Conservation (phyloP, 2,888 invertebrate genomes). For the Xiphydria camelus region DNA sequence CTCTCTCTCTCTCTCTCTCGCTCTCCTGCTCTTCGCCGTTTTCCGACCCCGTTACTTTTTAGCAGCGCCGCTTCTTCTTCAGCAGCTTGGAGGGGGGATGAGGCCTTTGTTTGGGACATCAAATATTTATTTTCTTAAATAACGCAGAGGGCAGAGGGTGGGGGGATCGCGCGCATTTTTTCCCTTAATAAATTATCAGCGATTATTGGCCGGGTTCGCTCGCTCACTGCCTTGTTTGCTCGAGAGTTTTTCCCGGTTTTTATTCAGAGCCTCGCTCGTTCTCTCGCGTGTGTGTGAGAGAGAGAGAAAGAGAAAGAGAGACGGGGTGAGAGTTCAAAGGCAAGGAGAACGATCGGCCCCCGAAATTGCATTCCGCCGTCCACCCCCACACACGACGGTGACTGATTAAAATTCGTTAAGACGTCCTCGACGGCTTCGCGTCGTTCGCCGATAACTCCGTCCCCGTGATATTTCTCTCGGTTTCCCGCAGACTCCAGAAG, state of each 20-base stretch:
- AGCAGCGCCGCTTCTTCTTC: neutral
- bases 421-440: neutral
- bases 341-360: slow-evolving; percentile 8
- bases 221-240: slow-evolving; percentile 18
- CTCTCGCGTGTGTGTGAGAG: no score
- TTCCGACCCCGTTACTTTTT: neutral
- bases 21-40: neutral
- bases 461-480: no score
- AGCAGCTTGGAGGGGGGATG: neutral
- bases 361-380: slow-evolving; percentile 17
- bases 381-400: no score
- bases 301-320: slow-evolving; percentile 3
- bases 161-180: slow-evolving; percentile 18
- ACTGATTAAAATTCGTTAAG: neutral
- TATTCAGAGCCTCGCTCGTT: slow-evolving; percentile 1
- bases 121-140: slow-evolving; percentile 47
- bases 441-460: no score
- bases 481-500: no score
- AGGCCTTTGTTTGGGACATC: slow-evolving; percentile 42
- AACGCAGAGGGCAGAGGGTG: slow-evolving; percentile 24
- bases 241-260: slow-evolving; percentile 13
- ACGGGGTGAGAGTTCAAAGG: slow-evolving; percentile 5
- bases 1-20: slow-evolving; percentile 30
- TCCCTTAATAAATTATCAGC: slow-evolving; percentile 44
- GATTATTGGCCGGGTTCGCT: slow-evolving; percentile 40